Base-by-base conservation (phyloP, 1,140 invertebrate genomes). In the Ruditapes philippinarum region DNA sequence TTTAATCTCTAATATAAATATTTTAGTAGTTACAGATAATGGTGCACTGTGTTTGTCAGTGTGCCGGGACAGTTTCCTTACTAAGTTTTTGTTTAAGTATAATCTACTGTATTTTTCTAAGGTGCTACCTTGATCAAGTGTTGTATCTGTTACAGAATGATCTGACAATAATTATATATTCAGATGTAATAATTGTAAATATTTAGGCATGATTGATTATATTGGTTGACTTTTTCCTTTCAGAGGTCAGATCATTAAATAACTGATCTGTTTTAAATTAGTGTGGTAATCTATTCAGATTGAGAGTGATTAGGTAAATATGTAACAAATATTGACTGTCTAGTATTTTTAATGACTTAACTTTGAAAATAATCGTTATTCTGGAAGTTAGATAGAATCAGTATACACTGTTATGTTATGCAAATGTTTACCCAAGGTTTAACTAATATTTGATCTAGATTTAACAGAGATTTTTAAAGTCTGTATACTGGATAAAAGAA, bases 271-370 rank as follows among this genome's bases (percentile, higher is more conserved):
- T 28, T 62, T 25, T n/a, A 62, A 62, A 28, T n/a, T n/a, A n/a
- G n/a, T n/a, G n/a, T n/a, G n/a, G n/a, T n/a, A n/a, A 62, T 62
- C 14, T 62, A 62, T 62, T 62, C 57, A 19, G 7, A n/a, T 28
- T 25, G 25, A 0, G 28, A 57, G 3, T 9, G n/a, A 9, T 62
- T 28, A 28, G 25, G 31, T 19, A 38, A 70, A 38, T 38, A 38
- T 28, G 33, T n/a, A n/a, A 38, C 25, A 38, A 62, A 70, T 70
- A 70, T 70, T 70, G 14, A 70, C 65, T 70, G 65, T 70, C 65
- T 70, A 33, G 22, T 36, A 45, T 45, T 45, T 45, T 45, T 45
- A 45, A 45, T 45, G 42, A 45, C 42, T 45, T 45, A 45, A 45
- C 42, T 7, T 45, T 14, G n/a, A 45, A 45, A 45, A 45, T 45